phyloP scores from a whole-genome alignment of 2,113 vertebrate species.

The Saccopteryx bilineata region DNA sequence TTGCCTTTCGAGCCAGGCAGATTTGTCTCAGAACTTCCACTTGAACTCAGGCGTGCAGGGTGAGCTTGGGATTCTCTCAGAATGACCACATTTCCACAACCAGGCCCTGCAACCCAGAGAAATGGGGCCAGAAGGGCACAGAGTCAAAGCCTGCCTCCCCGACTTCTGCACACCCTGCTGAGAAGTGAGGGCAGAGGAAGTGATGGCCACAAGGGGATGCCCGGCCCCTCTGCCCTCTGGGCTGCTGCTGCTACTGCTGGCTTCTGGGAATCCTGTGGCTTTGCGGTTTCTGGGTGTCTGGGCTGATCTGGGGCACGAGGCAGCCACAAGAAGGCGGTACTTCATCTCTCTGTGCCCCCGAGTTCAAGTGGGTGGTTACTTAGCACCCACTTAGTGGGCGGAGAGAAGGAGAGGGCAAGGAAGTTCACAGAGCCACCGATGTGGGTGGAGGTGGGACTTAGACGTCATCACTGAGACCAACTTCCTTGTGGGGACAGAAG shows the following conservation, averaged over 20 bases:
- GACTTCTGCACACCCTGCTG: neutral
- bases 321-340: neutral
- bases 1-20: neutral
- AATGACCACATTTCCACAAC: neutral
- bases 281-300: conserved; percentile 52
- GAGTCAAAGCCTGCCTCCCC: neutral
- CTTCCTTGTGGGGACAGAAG: neutral
- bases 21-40: neutral
- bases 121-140: neutral
- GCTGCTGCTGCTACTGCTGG: neutral
- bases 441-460: neutral
- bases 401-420: neutral
- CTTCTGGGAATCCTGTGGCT: conserved; percentile 63
- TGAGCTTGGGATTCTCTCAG: neutral
- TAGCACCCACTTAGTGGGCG: neutral
- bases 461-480: neutral
- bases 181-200: conserved; percentile 8
- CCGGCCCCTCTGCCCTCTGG: neutral
- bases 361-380: neutral
- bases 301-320: neutral
- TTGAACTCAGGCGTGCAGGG: neutral
- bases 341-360: neutral
- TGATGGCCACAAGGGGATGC: neutral
- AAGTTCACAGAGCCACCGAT: neutral
- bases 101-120: neutral